These are phyloP conservation scores for Podotricha telesiphe DNA, from an alignment of 2,888 invertebrate genomes.

Conservation along the genomic window DNA sequence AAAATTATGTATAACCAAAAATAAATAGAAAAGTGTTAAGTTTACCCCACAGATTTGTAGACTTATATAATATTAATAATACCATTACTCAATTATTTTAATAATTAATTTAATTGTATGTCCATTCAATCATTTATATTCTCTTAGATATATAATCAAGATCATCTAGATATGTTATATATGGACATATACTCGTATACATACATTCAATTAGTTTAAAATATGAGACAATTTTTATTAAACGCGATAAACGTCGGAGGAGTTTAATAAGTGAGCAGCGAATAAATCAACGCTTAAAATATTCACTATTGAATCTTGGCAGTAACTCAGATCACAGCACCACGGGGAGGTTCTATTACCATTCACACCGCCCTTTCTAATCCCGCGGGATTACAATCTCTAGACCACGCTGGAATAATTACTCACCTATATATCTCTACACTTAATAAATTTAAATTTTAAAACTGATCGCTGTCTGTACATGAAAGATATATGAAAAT, in stretches of 20 bases:
- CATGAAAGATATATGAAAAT: too few relatives aligned
- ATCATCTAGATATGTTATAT: not conserved
- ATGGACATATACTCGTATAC: too few relatives aligned
- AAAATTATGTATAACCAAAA: too few relatives aligned
- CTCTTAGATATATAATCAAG: too few relatives aligned
- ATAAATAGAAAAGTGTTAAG: too few relatives aligned
- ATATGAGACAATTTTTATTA: not conserved
- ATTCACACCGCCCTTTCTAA: slow-evolving; percentile 82
- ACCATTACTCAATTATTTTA: too few relatives aligned
- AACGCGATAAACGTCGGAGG: slow-evolving; percentile 28
- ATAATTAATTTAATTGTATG: too few relatives aligned
- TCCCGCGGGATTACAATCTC: slow-evolving; percentile 79
- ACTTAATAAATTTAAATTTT: slow-evolving; percentile 62
- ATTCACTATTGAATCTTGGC: slow-evolving; percentile 82
- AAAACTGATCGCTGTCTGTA: too few relatives aligned
- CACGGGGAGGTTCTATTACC: slow-evolving; percentile 78
- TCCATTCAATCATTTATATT: too few relatives aligned
- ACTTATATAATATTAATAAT: too few relatives aligned
- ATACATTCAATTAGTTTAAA: not conserved
- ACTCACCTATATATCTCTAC: slow-evolving; percentile 72
- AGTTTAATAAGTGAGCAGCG: slow-evolving; percentile 53
- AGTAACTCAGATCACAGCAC: slow-evolving; percentile 81
- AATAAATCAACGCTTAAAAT: slow-evolving; percentile 80
- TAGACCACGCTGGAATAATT: slow-evolving; percentile 80
- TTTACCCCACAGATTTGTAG: too few relatives aligned